A percentile compares a stretch with the other conserved stretches of the same genome.
phyloP scores from a whole-genome alignment of 2,113 vertebrate genomes.

The Globicephala melas region DNA sequence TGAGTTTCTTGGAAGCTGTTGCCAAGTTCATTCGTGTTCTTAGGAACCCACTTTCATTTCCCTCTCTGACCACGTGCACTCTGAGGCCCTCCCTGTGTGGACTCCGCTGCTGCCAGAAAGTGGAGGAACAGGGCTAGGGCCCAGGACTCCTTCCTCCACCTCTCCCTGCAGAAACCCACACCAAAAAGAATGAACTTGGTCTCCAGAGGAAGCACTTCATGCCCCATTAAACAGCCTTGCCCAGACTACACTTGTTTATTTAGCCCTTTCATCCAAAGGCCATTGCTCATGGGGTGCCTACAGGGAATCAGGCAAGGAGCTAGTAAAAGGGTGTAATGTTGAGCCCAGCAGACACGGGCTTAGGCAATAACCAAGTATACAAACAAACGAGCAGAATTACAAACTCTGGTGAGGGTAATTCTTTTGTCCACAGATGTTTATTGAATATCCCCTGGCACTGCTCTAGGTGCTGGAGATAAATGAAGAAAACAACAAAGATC shows the following conservation, averaged over 20 bases:
- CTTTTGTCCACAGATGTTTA: neutral
- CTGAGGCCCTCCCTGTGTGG: too few relatives aligned
- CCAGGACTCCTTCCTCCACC: too few relatives aligned
- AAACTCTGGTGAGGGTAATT: accelerated
- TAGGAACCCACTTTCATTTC: neutral
- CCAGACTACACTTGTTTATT: neutral
- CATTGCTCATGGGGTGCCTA: accelerated
- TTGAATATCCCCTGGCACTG: neutral
- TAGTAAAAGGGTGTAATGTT: accelerated
- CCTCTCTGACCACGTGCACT: neutral
- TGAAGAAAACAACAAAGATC: neutral
- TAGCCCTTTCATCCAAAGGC: neutral
- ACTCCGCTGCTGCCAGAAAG: neutral
- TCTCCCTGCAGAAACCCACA: neutral
- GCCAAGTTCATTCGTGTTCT: neutral
- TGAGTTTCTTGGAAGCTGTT: neutral
- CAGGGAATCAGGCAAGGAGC: neutral
- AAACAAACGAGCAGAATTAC: too few relatives aligned
- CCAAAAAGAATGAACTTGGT: neutral
- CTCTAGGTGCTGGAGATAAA: neutral
- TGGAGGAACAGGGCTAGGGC: neutral
- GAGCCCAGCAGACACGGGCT: accelerated
- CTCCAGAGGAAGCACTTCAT: neutral
- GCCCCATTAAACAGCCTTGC: neutral
- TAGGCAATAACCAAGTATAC: neutral